Base-by-base conservation (phyloP, 1,140 invertebrate genomes). In the Bombyx mandarina region DNA sequence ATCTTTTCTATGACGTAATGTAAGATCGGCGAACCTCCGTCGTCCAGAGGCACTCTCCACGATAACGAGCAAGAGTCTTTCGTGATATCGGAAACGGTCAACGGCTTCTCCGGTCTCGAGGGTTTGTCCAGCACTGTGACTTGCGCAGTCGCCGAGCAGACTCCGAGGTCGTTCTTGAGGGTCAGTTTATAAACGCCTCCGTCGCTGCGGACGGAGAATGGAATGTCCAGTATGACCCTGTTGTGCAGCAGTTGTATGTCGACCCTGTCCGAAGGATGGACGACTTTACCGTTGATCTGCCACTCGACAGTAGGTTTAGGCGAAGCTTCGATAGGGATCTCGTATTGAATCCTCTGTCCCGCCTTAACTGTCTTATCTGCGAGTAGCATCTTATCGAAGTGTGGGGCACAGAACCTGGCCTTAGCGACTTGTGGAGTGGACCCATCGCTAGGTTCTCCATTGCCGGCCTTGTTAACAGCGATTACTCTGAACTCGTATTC, bases 1-100 rank as follows among this genome's bases (percentile, higher is more conserved):
- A 98, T 98, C 88, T 99, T 99, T 80, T 99, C 98, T 58, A 99
- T 92, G 43, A 99, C 90, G 74, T 99, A 99, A 79, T 98, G 97
- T n/a, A 97, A 87, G 73, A 98, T 98, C 9, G 97, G 96, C 56
- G 94, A 95, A 45, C 97, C 97, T 62, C 97, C 97, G 82, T 97
- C 96, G 74, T 97, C 95, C 50, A 92, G 88, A 42, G 97, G 95
- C 62, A 92, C 80, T 72, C 92, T 92, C 96, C 96, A 97, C 44
- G 93, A 88, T 42, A 99, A 80, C 48, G 93, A 92, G 62, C 96
- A 96, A 66, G 95, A 94, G 71, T 99, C 96, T 75, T 97, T 97
- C 0, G 95, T 97, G 9, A 99, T 91, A 67, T 95, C 93, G 45
- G 90, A 91, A 6, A 98, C 93, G 44, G 94, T 91, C 8, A 99